Percentiles rank a stretch among this genome's conserved stretches.
Conservation (phyloP, 2,113 vertebrate genomes). For the Sitta europaea region DNA sequence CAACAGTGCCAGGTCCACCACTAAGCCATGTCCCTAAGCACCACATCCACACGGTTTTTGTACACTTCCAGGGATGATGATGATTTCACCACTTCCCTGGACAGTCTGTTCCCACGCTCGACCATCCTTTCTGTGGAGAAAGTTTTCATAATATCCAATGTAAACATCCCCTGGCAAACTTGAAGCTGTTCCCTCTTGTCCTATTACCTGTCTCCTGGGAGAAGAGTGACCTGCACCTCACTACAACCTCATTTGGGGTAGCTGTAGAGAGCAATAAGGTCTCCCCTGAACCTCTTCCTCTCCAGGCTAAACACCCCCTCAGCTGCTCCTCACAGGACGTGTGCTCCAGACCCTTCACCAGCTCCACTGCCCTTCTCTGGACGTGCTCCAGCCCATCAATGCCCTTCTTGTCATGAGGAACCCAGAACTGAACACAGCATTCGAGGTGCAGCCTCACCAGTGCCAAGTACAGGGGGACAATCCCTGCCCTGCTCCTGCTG, state of each 20-base stretch:
- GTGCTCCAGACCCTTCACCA: neutral
- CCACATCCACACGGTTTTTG: neutral
- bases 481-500: neutral
- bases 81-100: neutral
- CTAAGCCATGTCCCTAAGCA: neutral
- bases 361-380: neutral
- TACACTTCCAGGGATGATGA: neutral
- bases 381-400: neutral
- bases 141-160: neutral
- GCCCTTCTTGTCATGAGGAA: neutral
- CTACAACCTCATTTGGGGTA: neutral
- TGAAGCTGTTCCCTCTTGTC: neutral
- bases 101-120: neutral
- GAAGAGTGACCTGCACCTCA: neutral
- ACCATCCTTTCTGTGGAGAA: neutral
- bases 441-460: fast-evolving
- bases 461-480: fast-evolving
- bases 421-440: neutral
- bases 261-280: neutral
- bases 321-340: neutral
- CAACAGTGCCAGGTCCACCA: neutral
- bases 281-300: neutral
- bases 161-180: neutral
- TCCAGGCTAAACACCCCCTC: neutral
- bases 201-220: neutral